Evolutionary conservation across 1,140 invertebrate genomes (phyloP).

Genomic region (Agrilus planipennis): DNA sequence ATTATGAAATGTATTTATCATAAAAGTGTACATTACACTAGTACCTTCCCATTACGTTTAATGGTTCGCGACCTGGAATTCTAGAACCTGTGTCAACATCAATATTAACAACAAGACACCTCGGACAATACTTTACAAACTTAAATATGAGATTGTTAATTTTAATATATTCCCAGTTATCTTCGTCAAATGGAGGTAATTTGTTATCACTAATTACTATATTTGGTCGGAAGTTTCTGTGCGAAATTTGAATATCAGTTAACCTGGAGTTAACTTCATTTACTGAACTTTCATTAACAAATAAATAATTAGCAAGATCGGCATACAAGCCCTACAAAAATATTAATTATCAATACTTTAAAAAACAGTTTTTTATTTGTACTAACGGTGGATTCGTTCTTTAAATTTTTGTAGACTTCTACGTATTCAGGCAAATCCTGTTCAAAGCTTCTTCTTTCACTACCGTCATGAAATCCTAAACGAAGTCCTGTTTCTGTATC

Average conservation of each 20-base stretch:
- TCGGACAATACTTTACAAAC: slow-evolving; percentile 51
- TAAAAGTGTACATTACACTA: slow-evolving; percentile 19
- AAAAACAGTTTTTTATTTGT: slow-evolving; percentile 8
- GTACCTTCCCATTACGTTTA: slow-evolving; percentile 42
- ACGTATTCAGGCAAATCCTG: not conserved
- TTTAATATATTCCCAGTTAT: slow-evolving; percentile 55
- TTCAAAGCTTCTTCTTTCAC: slow-evolving; percentile 12
- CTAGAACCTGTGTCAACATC: slow-evolving; percentile 42
- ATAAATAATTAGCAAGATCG: slow-evolving; percentile 15
- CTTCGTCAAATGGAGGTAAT: slow-evolving; percentile 48
- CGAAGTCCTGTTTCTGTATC: slow-evolving; percentile 38
- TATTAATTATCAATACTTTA: slow-evolving; percentile 4
- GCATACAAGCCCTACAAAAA: slow-evolving; percentile 8
- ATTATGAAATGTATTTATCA: slow-evolving; percentile 48
- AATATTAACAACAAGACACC: slow-evolving; percentile 46
- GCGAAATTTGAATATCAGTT: slow-evolving; percentile 35
- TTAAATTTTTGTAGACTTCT: not conserved
- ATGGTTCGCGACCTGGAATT: slow-evolving; percentile 39
- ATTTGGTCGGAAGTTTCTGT: slow-evolving; percentile 51
- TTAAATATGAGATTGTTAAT: slow-evolving; percentile 48
- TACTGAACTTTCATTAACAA: slow-evolving; percentile 48
- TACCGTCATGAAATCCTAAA: slow-evolving; percentile 40
- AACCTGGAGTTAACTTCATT: slow-evolving; percentile 45
- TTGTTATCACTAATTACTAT: slow-evolving; percentile 47
- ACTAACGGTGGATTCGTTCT: slow-evolving; percentile 4